These are phyloP conservation scores for Rugalucina vietnamica DNA, from an alignment of 2,888 invertebrate species.

Conservation along the genomic window DNA sequence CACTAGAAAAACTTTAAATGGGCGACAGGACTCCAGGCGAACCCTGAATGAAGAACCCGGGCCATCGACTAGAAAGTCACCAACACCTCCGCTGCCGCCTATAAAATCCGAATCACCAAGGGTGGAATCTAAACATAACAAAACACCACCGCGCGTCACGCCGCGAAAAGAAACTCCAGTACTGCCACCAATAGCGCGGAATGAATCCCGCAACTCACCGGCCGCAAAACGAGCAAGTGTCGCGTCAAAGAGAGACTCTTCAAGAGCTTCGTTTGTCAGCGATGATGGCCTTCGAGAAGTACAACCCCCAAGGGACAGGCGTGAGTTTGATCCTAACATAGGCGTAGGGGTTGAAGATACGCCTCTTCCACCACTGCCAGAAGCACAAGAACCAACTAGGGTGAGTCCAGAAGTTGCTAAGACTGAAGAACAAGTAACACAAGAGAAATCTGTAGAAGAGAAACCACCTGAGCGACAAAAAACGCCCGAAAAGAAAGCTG, in stretches of 20 bases:
- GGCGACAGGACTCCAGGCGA: conserved; percentile 36
- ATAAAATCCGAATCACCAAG: conserved; percentile 53
- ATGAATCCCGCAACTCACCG: conserved; percentile 19
- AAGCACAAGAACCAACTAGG: not conserved
- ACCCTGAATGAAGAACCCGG: conserved; percentile 50
- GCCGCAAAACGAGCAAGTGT: not conserved
- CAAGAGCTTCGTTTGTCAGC: not conserved
- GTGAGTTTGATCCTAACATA: conserved; percentile 57
- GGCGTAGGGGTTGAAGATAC: conserved; percentile 49
- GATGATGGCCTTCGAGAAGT: conserved; percentile 36
- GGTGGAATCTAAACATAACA: conserved; percentile 19
- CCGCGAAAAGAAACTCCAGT: conserved; percentile 53
- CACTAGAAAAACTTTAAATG: not conserved
- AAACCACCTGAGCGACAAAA: not conserved
- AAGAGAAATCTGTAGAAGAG: conserved; percentile 10
- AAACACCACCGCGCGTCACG: conserved; percentile 13
- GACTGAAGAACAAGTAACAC: not conserved
- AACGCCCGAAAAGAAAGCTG: conserved; percentile 10
- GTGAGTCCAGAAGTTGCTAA: not conserved
- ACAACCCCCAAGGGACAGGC: conserved; percentile 53
- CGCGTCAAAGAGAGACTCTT: not conserved
- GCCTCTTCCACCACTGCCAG: not conserved
- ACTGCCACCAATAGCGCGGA: conserved; percentile 53
- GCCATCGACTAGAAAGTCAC: conserved; percentile 56
- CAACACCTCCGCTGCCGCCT: conserved; percentile 57